Conservation (phyloP, 2,888 invertebrate genomes). For the Lithophane leautieri region DNA sequence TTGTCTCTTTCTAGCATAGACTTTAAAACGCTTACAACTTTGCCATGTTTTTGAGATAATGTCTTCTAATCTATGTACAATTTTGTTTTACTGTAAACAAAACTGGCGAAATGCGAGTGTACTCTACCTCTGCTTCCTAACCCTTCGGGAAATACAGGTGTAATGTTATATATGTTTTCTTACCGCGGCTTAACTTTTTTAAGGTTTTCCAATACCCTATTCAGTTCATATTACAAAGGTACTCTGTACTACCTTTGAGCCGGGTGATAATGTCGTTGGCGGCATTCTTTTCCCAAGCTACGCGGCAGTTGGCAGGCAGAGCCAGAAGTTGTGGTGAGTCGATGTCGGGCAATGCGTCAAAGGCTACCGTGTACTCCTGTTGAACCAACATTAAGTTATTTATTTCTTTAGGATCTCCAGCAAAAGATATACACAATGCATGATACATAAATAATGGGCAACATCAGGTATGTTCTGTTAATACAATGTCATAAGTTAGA, state of each 20-base stretch:
- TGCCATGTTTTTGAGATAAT: background rate
- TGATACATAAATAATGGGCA: background rate
- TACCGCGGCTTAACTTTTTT: background rate
- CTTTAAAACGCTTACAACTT: background rate
- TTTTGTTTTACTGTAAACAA: background rate
- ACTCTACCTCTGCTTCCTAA: background rate
- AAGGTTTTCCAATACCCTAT: background rate
- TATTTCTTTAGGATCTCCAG: background rate
- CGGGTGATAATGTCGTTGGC: slow-evolving; percentile 90
- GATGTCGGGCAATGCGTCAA: slow-evolving; percentile 92
- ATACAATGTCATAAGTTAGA: background rate
- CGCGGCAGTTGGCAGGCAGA: slow-evolving; percentile 96
- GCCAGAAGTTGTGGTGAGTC: slow-evolving; percentile 95
- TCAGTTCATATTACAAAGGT: background rate
- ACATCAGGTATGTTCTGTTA: background rate
- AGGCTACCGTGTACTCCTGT: slow-evolving; percentile 92
- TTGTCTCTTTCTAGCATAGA: background rate
- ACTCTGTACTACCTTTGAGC: slow-evolving; percentile 69
- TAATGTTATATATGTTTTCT: background rate
- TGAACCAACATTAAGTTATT: background rate
- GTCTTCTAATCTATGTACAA: too few relatives aligned
- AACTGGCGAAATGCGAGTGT: background rate
- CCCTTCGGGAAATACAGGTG: background rate
- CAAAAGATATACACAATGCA: background rate
- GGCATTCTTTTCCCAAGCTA: slow-evolving; percentile 94